Evolutionary conservation across 2,113 vertebrate species (phyloP).

Genomic region (Caranx melampygus): DNA sequence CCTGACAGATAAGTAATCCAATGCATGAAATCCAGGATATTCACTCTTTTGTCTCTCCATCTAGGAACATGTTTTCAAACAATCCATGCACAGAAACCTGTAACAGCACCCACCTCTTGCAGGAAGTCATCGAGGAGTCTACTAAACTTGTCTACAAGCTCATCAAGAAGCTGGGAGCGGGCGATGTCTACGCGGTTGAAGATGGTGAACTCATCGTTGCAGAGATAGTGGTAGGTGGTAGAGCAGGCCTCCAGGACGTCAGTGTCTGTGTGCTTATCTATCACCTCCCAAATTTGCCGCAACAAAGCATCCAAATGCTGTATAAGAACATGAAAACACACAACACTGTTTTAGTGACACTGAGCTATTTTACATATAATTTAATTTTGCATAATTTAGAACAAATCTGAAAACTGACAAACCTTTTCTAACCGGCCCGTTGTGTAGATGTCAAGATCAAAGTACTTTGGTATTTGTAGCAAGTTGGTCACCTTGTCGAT

Average conservation of each 20-base stretch:
- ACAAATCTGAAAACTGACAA: slow-evolving; percentile 27
- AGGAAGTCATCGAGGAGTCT: slow-evolving; percentile 95
- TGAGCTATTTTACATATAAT: neutral
- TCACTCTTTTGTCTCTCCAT: rapidly evolving
- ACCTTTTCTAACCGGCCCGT: slow-evolving; percentile 98
- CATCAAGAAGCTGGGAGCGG: slow-evolving; percentile 95
- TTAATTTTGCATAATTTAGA: neutral
- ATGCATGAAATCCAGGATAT: neutral
- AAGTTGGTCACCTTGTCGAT: slow-evolving; percentile 97
- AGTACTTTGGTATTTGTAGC: slow-evolving; percentile 94
- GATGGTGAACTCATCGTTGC: slow-evolving; percentile 97
- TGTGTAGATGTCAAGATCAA: slow-evolving; percentile 98
- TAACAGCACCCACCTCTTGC: slow-evolving; percentile 88
- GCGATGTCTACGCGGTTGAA: slow-evolving; percentile 96
- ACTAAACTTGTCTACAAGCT: slow-evolving; percentile 95
- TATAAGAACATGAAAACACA: neutral
- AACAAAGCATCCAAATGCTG: slow-evolving; percentile 97
- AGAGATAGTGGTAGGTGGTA: slow-evolving; percentile 94
- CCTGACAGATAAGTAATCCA: slow-evolving; percentile 75
- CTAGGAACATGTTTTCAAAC: neutral
- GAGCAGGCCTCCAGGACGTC: slow-evolving; percentile 97
- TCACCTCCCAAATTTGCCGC: slow-evolving; percentile 94
- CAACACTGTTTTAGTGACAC: neutral
- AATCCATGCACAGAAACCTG: neutral
- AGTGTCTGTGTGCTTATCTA: slow-evolving; percentile 97